Base-by-base conservation (phyloP, 92 coral and sea anemone genomes). In the Epizoanthus scotinus region DNA sequence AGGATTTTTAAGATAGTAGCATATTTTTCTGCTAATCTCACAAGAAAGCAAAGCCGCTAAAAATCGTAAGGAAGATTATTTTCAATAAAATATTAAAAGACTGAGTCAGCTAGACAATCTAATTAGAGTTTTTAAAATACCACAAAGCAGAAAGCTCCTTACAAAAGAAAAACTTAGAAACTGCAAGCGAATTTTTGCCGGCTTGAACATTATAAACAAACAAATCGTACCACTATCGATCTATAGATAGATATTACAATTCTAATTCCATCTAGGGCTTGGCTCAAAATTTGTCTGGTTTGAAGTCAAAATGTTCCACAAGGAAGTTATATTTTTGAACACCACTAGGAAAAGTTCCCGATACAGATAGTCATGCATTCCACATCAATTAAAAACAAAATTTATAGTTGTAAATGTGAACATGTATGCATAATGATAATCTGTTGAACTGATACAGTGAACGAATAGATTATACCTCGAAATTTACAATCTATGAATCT, bases 391-490 rank as follows among this genome's bases (percentile, higher is more conserved):
- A 29, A 67, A 36, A 42, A 9, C 67, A 14, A 20, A 17, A 26
- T 75, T 44, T 18, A 59, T 42, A 75, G 22, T 68, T 13, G 28
- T 20, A 73, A 28, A 58, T 38, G 54, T 31, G 40, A n/a, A n/a
- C n/a, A n/a, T n/a, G 29, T 38, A 2, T 2, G 19, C 73, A 68
- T 47, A 47, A 44, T 44, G 56, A 68, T 47, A 47, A 44, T 44
- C 9, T 34, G 67, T 34, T 75, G 81, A 75, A 75, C 68, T 75
- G 59, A 75, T 59, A n/a, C 22, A 58, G 59, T 60, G 21, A 75
- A 36, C 64, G 68, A 54, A 4, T 75, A 38, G 21, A 38, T 58
- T 38, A 34, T 36, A 52, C 24, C 78, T 52, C 19, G 12, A 36
- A 75, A 13, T 73, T 47, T 0, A 58, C 6, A 71, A 72, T 28